These are phyloP conservation scores for Leptinotarsa juncta DNA, from an alignment of 2,888 invertebrate genomes.

Conservation along the genomic window DNA sequence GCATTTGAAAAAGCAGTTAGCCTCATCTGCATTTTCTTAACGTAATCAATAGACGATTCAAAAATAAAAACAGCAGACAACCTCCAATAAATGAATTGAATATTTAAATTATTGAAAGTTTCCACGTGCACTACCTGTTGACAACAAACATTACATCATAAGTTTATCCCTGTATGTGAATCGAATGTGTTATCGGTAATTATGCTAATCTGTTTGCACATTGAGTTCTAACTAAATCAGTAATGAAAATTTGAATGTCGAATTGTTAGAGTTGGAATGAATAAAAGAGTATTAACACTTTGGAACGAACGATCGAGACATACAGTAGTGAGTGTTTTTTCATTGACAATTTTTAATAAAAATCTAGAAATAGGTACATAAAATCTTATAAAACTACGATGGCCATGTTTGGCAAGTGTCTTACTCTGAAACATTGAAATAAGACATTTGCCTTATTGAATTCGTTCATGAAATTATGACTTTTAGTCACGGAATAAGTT, in stretches of 20 bases:
- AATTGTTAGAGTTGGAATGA: neutral
- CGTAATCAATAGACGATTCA: slow-evolving; percentile 5
- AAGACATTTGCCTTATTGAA: too few species aligned
- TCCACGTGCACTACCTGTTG: slow-evolving; percentile 16
- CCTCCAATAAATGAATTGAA: slow-evolving; percentile 19
- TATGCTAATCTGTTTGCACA: slow-evolving; percentile 14
- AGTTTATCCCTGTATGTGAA: slow-evolving; percentile 21
- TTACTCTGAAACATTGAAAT: too few species aligned
- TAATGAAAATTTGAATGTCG: slow-evolving; percentile 10
- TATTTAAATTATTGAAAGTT: slow-evolving; percentile 18
- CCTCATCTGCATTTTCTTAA: slow-evolving; percentile 13
- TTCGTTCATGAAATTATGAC: too few species aligned
- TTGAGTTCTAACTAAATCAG: slow-evolving; percentile 10
- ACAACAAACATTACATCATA: slow-evolving; percentile 23
- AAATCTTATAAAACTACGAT: too few species aligned
- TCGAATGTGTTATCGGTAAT: slow-evolving; percentile 22
- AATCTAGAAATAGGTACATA: too few species aligned
- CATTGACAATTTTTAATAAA: too few species aligned
- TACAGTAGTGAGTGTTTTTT: too few species aligned
- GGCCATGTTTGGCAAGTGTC: too few species aligned
- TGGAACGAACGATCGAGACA: too few species aligned
- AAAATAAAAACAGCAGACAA: slow-evolving; percentile 19
- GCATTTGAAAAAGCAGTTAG: neutral
- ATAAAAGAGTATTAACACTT: too few species aligned
- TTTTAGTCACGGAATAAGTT: too few species aligned